Evolutionary conservation across 2,888 invertebrate species (phyloP).

Genomic region (Flexamia atlantica): DNA sequence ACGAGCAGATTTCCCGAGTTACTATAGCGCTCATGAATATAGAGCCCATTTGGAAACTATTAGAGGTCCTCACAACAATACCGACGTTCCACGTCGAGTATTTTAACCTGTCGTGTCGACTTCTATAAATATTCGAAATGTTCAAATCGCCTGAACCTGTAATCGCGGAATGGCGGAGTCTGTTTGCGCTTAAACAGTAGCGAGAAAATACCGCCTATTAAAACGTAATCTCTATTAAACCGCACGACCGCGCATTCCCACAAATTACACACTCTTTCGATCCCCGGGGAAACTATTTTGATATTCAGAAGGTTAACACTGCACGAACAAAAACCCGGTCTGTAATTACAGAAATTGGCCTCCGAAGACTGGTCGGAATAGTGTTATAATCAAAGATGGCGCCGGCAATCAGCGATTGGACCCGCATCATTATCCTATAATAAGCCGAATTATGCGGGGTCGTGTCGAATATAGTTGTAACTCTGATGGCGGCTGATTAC

Average conservation of each 20-base stretch:
- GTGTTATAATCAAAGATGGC: conserved; percentile 56
- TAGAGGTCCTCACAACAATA: too few species aligned
- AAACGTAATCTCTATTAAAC: conserved; percentile 35
- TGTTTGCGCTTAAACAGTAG: conserved; percentile 9
- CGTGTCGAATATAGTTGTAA: conserved; percentile 58
- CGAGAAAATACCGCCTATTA: conserved; percentile 36
- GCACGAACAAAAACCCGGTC: conserved; percentile 48
- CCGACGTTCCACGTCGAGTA: too few species aligned
- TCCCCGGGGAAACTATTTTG: conserved; percentile 44
- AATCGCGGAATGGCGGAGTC: background rate
- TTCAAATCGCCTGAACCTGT: conserved; percentile 1
- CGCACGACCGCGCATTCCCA: conserved; percentile 16
- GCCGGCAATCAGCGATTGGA: conserved; percentile 29
- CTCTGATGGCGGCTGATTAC: conserved; percentile 50
- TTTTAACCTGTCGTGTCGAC: too few species aligned
- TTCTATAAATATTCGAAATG: background rate
- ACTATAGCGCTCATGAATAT: too few species aligned
- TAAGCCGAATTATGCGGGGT: conserved; percentile 52
- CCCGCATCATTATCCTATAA: conserved; percentile 23
- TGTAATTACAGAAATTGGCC: conserved; percentile 50
- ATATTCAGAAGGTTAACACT: conserved; percentile 44
- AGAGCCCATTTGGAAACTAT: too few species aligned
- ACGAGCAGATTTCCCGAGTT: too few species aligned
- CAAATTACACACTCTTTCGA: conserved; percentile 44
- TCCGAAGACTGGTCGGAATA: conserved; percentile 48